A percentile compares a stretch with the other conserved stretches of the same genome.
Conservation (phyloP, 2,888 invertebrate genomes). For the Pseudanteris insignis region DNA sequence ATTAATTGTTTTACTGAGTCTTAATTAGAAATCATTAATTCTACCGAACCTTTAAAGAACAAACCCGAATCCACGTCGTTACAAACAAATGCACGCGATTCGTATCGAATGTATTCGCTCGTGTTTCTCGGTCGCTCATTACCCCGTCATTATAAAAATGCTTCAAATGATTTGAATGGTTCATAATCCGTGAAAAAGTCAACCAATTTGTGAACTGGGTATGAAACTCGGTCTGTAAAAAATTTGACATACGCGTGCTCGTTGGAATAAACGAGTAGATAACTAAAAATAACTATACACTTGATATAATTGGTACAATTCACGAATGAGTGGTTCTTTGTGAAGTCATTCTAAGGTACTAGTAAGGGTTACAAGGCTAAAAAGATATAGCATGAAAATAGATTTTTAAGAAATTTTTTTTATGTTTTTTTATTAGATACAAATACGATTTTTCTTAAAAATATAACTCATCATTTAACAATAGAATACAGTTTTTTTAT, state of each 20-base stretch:
- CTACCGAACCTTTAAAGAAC: slow-evolving; percentile 29
- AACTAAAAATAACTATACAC: neutral
- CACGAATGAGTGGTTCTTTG: too few relatives aligned
- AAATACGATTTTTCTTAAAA: slow-evolving; percentile 8
- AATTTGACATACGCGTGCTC: slow-evolving; percentile 5
- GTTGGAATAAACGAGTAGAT: slow-evolving; percentile 18
- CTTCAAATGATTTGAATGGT: slow-evolving; percentile 15
- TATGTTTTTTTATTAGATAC: neutral
- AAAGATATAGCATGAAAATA: neutral
- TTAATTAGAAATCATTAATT: slow-evolving; percentile 66
- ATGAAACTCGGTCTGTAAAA: too few relatives aligned
- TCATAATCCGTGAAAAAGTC: slow-evolving; percentile 9
- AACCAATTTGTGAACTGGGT: neutral
- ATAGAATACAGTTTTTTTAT: too few relatives aligned
- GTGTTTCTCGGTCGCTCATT: slow-evolving; percentile 7
- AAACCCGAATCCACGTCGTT: slow-evolving; percentile 15
- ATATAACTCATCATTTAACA: slow-evolving; percentile 5
- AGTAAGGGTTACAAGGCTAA: too few relatives aligned
- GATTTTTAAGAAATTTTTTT: too few relatives aligned
- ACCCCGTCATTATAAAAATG: slow-evolving; percentile 15
- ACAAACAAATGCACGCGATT: slow-evolving; percentile 34
- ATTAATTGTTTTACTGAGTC: slow-evolving; percentile 61
- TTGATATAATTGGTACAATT: too few relatives aligned
- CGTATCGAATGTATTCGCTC: slow-evolving; percentile 16
- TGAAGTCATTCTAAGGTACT: too few relatives aligned